phyloP scores from a whole-genome alignment of 2,113 vertebrate genomes.

The Tachycineta bicolor region DNA sequence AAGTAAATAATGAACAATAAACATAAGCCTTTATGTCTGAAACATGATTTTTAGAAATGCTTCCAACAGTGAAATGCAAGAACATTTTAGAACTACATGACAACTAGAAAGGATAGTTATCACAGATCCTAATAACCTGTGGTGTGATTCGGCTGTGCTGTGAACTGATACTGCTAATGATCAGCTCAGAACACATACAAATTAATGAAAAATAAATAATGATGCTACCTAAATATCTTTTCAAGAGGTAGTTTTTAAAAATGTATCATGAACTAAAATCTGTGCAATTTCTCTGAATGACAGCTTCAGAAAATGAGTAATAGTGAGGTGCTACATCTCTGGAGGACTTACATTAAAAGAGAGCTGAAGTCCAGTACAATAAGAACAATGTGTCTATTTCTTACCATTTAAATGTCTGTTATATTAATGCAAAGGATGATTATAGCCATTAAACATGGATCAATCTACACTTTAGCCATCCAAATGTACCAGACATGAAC shows the following conservation, averaged over 20 bases:
- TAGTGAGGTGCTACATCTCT: not conserved
- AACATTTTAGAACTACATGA: not conserved
- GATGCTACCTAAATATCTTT: not conserved
- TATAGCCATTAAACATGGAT: conserved; percentile 30
- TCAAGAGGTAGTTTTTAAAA: not conserved
- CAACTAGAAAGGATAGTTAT: not conserved
- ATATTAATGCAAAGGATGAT: conserved; percentile 31
- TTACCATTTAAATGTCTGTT: not conserved
- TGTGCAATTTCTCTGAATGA: not conserved
- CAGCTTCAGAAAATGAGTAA: not conserved
- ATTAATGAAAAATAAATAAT: not conserved
- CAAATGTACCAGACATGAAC: not conserved
- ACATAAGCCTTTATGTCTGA: fast-evolving
- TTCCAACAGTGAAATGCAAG: not conserved
- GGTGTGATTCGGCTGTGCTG: not conserved
- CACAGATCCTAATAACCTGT: not conserved
- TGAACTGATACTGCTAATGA: not conserved
- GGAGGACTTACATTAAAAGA: not conserved
- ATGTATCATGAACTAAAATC: not conserved
- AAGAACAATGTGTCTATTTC: not conserved
- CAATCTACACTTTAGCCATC: conserved; percentile 14
- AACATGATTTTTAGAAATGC: not conserved
- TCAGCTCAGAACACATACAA: not conserved
- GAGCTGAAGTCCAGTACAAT: not conserved
- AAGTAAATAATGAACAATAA: not conserved